These are phyloP conservation scores for Echeneis naucrates DNA, from an alignment of 2,797 vertebrate species.

Conservation along the genomic window DNA sequence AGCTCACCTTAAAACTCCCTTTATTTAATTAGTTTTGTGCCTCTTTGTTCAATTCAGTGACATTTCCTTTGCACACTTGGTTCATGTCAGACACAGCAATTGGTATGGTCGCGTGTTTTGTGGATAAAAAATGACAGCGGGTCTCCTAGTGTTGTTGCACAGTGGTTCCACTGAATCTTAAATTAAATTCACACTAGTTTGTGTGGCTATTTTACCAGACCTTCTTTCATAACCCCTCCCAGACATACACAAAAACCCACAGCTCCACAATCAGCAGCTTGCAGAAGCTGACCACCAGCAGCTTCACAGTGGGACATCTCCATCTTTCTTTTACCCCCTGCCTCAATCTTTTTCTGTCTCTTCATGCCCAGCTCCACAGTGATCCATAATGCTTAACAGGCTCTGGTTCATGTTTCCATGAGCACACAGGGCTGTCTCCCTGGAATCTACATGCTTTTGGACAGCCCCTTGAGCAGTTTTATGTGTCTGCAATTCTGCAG, in stretches of 20 bases:
- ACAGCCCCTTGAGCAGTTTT: background rate
- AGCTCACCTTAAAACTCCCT: no score
- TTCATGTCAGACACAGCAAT: no score
- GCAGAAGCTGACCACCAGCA: constrained; percentile 39
- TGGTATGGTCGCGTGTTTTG: no score
- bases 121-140: no score
- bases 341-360: constrained; percentile 1
- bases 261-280: constrained; percentile 46
- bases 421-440: background rate
- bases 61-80: no score
- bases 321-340: constrained; percentile 14
- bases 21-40: no score
- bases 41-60: no score
- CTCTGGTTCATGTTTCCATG: background rate
- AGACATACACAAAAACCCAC: constrained; percentile 25
- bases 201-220: no score
- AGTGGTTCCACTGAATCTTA: no score
- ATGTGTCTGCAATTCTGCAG: background rate
- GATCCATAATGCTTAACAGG: constrained; percentile 10
- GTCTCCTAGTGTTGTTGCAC: no score
- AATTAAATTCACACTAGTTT: no score
- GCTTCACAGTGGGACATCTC: constrained; percentile 38
- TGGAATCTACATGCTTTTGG: background rate
- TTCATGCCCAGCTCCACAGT: constrained; percentile 10
- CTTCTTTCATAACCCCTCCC: background rate